Percentiles rank a stretch among this genome's conserved stretches.
Conservation (phyloP, 2,797 vertebrate genomes). For the Macropus fuliginosus region DNA sequence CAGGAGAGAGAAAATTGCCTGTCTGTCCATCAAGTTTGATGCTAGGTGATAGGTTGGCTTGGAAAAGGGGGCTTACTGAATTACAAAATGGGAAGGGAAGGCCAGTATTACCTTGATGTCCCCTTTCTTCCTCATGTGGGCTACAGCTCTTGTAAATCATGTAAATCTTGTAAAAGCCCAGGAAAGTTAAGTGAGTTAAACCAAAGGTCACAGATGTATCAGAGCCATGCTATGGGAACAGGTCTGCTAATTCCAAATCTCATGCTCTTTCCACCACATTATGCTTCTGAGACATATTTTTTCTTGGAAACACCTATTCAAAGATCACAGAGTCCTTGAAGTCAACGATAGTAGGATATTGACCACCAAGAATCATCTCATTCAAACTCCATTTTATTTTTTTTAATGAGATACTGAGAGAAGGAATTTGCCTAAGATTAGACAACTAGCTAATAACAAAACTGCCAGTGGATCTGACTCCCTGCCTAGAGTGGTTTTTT, state of each 20-base stretch:
- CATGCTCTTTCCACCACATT: background rate
- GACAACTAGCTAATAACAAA: background rate
- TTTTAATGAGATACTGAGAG: background rate
- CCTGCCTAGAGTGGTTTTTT: background rate
- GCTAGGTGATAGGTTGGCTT: background rate
- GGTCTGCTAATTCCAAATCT: background rate
- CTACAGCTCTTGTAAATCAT: background rate
- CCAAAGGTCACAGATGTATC: background rate
- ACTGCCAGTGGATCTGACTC: background rate
- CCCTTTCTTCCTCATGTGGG: background rate
- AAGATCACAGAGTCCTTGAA: background rate
- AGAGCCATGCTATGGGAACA: background rate
- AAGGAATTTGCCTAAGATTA: background rate
- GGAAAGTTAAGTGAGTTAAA: background rate
- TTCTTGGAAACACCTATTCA: background rate
- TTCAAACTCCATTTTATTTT: background rate
- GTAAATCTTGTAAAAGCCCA: background rate
- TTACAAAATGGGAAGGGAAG: background rate
- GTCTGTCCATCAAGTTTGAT: background rate
- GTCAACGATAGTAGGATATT: background rate
- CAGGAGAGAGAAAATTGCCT: background rate
- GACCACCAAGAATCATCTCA: background rate
- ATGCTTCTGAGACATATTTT: background rate
- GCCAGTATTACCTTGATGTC: background rate
- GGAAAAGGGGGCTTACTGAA: background rate